These are phyloP conservation scores for Mirza zaza DNA, from an alignment of 2,113 vertebrate genomes.

Conservation along the genomic window DNA sequence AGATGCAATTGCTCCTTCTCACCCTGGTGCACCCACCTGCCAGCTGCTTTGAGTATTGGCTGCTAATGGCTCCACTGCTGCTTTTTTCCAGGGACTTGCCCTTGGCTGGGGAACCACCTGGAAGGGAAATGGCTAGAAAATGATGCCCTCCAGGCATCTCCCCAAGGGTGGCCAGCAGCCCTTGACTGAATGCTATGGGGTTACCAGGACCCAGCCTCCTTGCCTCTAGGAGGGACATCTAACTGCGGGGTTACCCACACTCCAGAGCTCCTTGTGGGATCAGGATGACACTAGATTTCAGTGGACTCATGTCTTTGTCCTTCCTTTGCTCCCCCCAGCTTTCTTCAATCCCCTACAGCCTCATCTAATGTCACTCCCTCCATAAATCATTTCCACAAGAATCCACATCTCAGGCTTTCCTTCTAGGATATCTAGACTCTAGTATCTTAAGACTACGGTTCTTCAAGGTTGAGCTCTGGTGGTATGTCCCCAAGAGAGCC, in stretches of 20 bases:
- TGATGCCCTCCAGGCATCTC: no score
- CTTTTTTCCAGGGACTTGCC: no score
- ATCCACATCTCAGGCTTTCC: background rate
- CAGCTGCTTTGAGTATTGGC: background rate
- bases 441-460: no score
- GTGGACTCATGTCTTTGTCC: no score
- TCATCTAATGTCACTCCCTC: background rate
- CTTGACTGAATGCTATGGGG: no score
- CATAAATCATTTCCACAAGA: background rate
- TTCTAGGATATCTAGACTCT: background rate
- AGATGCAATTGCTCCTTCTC: background rate
- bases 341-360: background rate
- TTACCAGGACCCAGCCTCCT: background rate
- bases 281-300: background rate
- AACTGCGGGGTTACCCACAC: background rate
- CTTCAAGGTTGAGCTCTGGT: background rate
- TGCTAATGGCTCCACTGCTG: background rate
- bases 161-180: background rate
- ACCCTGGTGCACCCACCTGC: background rate
- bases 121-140: background rate
- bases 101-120: no score
- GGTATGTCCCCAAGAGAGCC: background rate
- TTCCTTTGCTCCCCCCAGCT: background rate
- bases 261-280: background rate
- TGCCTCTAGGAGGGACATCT: background rate